Evolutionary conservation across 2,888 invertebrate species (phyloP), one percentile per base, ranked within the genome.

Genomic region (Helobdella robusta): DNA sequence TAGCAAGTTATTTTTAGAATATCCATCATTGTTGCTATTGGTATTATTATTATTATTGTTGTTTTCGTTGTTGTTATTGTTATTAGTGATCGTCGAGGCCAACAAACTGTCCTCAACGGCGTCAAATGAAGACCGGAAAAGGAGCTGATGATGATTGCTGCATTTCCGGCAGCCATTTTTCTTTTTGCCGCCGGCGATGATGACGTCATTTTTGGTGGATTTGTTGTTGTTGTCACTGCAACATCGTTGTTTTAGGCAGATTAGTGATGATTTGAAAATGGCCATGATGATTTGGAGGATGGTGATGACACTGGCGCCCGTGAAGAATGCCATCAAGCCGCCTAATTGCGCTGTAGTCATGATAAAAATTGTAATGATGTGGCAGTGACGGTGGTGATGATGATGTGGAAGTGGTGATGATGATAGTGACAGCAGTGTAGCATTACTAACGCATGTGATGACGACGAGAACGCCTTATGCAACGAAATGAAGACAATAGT

Each of bases 261-360:
- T 36, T 23, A 60, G 62, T 36, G 60, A 40, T 5, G 65, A 35
- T 35, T 32, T 46, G 23, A 50, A 28, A 6, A 52, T 15, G n/a
- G 59, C 40, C 58, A 34, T 44, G 32, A 62, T 8, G 54, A 67
- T 28, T 34, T 68, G 67, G 30, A 68, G 35, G 25, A 63, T 20
- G 32, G 68, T 66, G 30, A 68, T 62, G 59, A 68, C 35, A 25
- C 68, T 68, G 50, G 66, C 68, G 23, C 68, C 68, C 5, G 67
- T 68, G 36, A 64, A 68, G n/a, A 68, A 54, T 2, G 68, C 68
- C 50, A 66, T 5, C 56, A 68, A 40, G 5, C 68, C 68, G 28
- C 68, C 68, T 28, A 66, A 11, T 46, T 68, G 64, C 34, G 67
- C 68, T 68, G 60, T 35, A n/a, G n/a, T n/a, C n/a, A n/a, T n/a